Evolutionary conservation across 1,140 invertebrate genomes (phyloP), one percentile per base, ranked within the genome.

Genomic region (Schmidtea mediterranea): DNA sequence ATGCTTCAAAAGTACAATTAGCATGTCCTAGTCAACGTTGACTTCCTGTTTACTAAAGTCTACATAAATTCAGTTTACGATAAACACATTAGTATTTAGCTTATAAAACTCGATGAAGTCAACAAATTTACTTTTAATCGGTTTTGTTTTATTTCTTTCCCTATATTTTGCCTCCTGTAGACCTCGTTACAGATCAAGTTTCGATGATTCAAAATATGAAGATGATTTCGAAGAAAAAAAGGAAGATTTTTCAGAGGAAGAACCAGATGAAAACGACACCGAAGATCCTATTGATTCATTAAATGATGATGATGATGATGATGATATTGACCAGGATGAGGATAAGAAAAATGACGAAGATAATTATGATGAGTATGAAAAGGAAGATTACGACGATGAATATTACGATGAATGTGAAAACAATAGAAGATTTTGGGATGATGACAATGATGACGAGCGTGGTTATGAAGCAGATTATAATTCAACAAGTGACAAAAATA

Each of bases 351-450:
- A 46, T 46, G 26, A 24, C 22, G 43, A 22, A 46, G 43, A 46
- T 46, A 24, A 22, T 5, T 18, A 46, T n/a, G 43, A 46, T 12
- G 43, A 46, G 16, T 18, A 46, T 46, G 43, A 46, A 1, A 24
- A 46, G 1, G 43, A 24, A 19, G n/a, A 46, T 23, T 18, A 46
- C 5, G 43, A 46, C 8, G 22, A 23, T 9, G 16, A 22, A 23
- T 6, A 6, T 6, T 19, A 23, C 26, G 43, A 23, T 5, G 22
- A 18, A n/a, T 46, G 19, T 23, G 43, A 22, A 21, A 23, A 46
- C 16, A 24, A 23, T 21, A 24, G 43, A 46, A 24, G 26, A 2
- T 24, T 22, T 15, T 23, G 26, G 2, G 43, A 46, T 2, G 43
- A 21, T 8, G 43, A 46, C 3, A 24, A 46, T 8, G 43, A 46